A percentile compares a stretch with the other conserved stretches of the same genome.
Conservation (phyloP, 2,113 vertebrate genomes). For the Silurus meridionalis region DNA sequence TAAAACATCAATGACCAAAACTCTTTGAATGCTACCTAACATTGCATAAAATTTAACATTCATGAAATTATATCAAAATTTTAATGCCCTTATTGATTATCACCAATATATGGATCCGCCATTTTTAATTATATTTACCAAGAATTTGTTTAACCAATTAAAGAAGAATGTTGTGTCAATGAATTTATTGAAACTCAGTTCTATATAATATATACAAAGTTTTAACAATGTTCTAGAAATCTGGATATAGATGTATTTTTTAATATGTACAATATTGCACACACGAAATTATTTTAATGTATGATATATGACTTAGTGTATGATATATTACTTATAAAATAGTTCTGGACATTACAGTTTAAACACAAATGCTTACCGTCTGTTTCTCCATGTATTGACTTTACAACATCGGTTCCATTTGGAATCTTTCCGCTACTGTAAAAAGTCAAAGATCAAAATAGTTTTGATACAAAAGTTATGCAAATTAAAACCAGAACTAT, state of each 20-base stretch:
- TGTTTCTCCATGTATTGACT: conserved; percentile 75
- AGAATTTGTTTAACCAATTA: background rate
- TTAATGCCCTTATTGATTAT: background rate
- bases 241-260: background rate
- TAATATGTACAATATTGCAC: too few species aligned
- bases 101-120: too few species aligned
- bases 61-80: background rate
- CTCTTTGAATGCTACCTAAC: background rate
- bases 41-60: background rate
- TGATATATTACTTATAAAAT: background rate
- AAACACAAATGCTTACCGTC: conserved; percentile 76
- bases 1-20: background rate
- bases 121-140: background rate
- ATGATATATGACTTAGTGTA: background rate
- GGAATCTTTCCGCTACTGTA: conserved; percentile 88
- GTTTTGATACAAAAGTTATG: background rate
- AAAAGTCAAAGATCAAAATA: conserved; percentile 18
- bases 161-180: background rate
- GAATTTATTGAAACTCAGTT: background rate
- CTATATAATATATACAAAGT: background rate
- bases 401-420: conserved; percentile 78
- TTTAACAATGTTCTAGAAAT: background rate
- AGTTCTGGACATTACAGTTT: background rate
- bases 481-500: background rate
- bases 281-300: too few species aligned